Evolutionary conservation across 1,140 invertebrate genomes (phyloP), one percentile per base, ranked within the genome.

Genomic region (Amphibalanus amphitrite): DNA sequence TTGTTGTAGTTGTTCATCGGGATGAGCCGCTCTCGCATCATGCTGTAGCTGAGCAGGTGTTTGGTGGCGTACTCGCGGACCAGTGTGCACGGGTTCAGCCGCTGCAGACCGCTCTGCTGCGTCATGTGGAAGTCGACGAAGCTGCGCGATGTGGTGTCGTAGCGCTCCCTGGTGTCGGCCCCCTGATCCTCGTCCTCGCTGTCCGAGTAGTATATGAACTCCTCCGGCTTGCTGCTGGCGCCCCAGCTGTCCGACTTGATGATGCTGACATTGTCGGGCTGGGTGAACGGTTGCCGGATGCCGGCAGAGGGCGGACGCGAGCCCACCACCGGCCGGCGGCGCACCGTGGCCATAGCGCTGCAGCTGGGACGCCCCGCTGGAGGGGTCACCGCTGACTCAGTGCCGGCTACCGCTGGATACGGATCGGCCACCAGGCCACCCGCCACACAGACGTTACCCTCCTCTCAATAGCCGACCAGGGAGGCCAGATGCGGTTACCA

Each of bases 1-100:
- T 97, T 97, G 82, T 97, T 96, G 81, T 95, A 90, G 79, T 89
- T 91, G 76, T 88, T 88, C 71, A 93, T 82, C 79, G 85, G 87
- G 77, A 93, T 86, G 4, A 89, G 86, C 70, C 88, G 89, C 81
- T 93, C 91, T 79, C 88, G 89, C 76, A 92, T 88, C 84, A 93
- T 88, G 81, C 92, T 90, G 79, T 93, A 90, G 0, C 89, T 91
- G 67, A 93, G 82, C 80, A 93, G 91, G 80, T 93, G 91, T n/a
- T 74, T 71, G 28, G 74, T 75, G 59, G 72, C 75, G 69, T 74
- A 75, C 69, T 75, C 73, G 10, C 23, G 8, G 15, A 8, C n/a
- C 23, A 67, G 65, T 1, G 10, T 67, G 10, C 8, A 1, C 26
- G 4, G 65, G 65, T 28, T 67, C n/a, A 67, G n/a, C 8, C 10